Evolutionary conservation across 2,797 vertebrate species (phyloP).

Genomic region (Leptoclinus maculatus): DNA sequence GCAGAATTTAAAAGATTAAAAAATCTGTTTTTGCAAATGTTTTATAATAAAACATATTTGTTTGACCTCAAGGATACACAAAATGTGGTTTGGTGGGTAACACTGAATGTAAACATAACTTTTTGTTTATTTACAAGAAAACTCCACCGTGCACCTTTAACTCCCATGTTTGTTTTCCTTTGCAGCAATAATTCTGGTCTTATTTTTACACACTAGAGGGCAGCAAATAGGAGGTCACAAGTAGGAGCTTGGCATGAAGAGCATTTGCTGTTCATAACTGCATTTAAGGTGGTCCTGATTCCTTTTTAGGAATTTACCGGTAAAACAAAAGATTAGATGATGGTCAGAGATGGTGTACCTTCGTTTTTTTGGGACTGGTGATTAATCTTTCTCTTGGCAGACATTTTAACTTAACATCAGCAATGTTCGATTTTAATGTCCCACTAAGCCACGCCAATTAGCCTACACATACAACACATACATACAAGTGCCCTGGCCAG

Average conservation of each 20-base stretch:
- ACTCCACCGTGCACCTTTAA: background rate
- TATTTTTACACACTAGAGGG: conserved; percentile 32
- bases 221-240: conserved; percentile 32
- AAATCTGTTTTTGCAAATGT: background rate
- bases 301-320: background rate
- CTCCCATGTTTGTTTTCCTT: background rate
- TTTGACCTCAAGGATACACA: background rate
- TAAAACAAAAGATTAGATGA: background rate
- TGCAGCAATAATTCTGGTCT: background rate
- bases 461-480: background rate
- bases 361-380: background rate
- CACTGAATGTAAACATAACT: background rate
- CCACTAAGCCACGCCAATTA: background rate
- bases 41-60: background rate
- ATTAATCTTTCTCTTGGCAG: background rate
- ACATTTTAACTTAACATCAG: background rate
- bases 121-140: background rate
- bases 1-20: background rate
- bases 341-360: background rate
- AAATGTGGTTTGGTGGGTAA: background rate
- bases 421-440: background rate
- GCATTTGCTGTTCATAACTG: background rate
- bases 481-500: background rate
- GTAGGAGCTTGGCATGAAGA: background rate
- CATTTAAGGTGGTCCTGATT: background rate